A percentile compares a stretch with the other conserved stretches of the same genome.
phyloP scores from a whole-genome alignment of 2,797 vertebrate genomes.

The Hyperoplus immaculatus region DNA sequence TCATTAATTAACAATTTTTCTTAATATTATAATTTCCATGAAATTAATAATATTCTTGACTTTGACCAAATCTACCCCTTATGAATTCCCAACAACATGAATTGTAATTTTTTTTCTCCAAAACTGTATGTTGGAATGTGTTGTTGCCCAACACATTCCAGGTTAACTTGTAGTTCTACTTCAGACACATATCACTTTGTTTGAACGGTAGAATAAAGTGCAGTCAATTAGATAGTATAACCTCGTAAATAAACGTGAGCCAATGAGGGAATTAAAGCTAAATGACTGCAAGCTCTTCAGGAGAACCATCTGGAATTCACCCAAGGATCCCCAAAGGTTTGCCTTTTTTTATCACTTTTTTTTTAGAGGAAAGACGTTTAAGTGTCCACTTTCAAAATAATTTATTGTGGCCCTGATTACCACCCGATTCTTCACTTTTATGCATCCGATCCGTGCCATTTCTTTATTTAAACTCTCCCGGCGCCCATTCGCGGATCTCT shows the following conservation, averaged over 20 bases:
- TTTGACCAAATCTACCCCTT: too few relatives aligned
- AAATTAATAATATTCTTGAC: too few relatives aligned
- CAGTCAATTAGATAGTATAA: conserved; percentile 3
- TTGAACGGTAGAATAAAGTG: not conserved
- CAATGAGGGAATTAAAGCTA: conserved; percentile 41
- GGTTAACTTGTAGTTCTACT: not conserved
- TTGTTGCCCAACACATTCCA: not conserved
- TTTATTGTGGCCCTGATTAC: conserved; percentile 49
- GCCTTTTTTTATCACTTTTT: conserved; percentile 33
- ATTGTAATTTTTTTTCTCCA: too few relatives aligned
- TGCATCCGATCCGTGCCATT: conserved; percentile 32
- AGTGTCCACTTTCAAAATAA: conserved; percentile 48
- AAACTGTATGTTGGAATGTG: not conserved
- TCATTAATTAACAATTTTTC: too few relatives aligned
- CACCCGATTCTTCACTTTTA: conserved; percentile 39
- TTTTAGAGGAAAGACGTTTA: conserved; percentile 45
- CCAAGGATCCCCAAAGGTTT: conserved; percentile 26
- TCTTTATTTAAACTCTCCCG: conserved; percentile 44
- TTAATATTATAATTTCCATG: too few relatives aligned
- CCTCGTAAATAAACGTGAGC: conserved; percentile 29
- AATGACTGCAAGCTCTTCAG: conserved; percentile 24
- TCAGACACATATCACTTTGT: not conserved
- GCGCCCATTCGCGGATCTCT: conserved; percentile 36
- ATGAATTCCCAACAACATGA: too few relatives aligned
- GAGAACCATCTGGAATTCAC: conserved; percentile 44